phyloP scores from a whole-genome alignment of 1,140 invertebrate species.

The Orussus abietinus region DNA sequence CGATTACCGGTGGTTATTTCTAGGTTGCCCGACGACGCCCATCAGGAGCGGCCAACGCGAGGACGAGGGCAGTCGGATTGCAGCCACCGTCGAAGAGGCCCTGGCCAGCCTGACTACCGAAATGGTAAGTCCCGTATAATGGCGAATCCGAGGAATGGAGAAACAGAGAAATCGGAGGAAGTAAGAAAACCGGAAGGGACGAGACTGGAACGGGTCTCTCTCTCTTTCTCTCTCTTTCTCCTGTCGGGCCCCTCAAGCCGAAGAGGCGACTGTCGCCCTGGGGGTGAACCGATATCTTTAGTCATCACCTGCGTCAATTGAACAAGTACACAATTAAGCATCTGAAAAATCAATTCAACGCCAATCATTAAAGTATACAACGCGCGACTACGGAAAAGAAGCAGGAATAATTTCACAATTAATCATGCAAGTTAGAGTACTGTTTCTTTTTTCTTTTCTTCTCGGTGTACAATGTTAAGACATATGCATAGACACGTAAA shows the following conservation, averaged over 20 bases:
- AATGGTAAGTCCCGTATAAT: conserved; percentile 61
- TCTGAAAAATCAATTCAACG: too few relatives aligned
- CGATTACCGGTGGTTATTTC: conserved; percentile 39
- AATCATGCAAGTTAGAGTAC: too few relatives aligned
- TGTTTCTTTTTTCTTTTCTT: too few relatives aligned
- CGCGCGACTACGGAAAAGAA: too few relatives aligned
- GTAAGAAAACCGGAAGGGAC: not conserved
- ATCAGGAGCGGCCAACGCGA: conserved; percentile 43
- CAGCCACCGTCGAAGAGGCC: conserved; percentile 62
- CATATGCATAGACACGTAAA: too few relatives aligned
- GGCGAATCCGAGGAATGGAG: conserved; percentile 5
- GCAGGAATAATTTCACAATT: too few relatives aligned
- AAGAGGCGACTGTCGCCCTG: not conserved
- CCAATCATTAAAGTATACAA: too few relatives aligned
- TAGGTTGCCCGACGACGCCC: conserved; percentile 59
- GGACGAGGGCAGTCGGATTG: conserved; percentile 39
- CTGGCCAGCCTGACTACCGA: conserved; percentile 74
- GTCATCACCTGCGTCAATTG: not conserved
- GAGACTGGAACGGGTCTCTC: conserved; percentile 5
- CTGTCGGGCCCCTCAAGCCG: not conserved
- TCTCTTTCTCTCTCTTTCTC: conserved; percentile 9
- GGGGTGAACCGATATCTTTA: not conserved
- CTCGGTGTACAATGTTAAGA: too few relatives aligned
- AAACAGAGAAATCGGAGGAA: not conserved
- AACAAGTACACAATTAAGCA: too few relatives aligned